Percentiles rank a stretch among this genome's conserved stretches.
phyloP scores from a whole-genome alignment of 2,888 invertebrate species.

The Campopleginae sp. region DNA sequence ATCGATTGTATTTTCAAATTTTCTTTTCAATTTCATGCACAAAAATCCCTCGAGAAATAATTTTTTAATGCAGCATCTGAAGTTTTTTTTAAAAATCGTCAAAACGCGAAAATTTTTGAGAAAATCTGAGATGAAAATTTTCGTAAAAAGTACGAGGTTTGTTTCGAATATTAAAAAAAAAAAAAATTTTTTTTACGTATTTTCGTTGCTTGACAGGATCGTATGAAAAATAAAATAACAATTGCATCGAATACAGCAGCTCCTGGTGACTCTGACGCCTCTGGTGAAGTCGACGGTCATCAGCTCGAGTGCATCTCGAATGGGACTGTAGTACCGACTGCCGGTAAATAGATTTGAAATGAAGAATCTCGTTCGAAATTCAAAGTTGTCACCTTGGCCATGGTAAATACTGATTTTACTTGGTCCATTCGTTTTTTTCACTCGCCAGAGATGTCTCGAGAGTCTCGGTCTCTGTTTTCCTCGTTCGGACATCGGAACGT shows the following conservation, averaged over 20 bases:
- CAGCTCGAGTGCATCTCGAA: not conserved
- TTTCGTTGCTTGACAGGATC: not conserved
- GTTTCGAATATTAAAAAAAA: not conserved
- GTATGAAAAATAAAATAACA: not conserved
- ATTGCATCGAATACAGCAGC: not conserved
- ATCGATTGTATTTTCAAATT: not conserved
- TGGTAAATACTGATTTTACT: not conserved
- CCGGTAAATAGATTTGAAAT: not conserved
- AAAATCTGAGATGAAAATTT: too few relatives aligned
- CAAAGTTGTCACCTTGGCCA: not conserved
- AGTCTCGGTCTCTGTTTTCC: not conserved
- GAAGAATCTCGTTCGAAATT: not conserved
- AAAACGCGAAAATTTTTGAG: too few relatives aligned
- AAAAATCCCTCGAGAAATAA: not conserved
- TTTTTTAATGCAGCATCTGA: not conserved
- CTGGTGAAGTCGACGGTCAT: constrained; percentile 5
- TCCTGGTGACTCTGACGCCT: constrained; percentile 6
- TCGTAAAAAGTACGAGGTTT: too few relatives aligned
- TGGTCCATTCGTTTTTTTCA: not conserved
- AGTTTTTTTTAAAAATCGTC: too few relatives aligned
- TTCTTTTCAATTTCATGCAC: not conserved
- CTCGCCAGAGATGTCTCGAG: not conserved
- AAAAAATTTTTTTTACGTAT: not conserved
- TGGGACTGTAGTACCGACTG: constrained; percentile 2
- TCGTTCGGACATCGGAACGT: not conserved